These are phyloP conservation scores for Sinella curviseta DNA, from an alignment of 1,140 invertebrate species.

Conservation along the genomic window DNA sequence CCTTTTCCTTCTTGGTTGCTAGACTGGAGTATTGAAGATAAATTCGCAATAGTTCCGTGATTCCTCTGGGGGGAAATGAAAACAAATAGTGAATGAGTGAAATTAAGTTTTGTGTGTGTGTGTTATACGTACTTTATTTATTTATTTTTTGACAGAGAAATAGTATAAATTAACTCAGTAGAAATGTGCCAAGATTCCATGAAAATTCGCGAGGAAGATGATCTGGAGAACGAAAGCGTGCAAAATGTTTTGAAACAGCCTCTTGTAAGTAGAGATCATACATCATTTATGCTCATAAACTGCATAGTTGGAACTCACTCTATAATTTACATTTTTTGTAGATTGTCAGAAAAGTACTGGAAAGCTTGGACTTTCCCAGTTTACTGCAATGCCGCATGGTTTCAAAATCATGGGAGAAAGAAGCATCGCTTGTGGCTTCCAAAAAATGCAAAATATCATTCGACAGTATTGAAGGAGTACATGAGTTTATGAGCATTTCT, in stretches of 20 bases:
- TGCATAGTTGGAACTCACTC: too few relatives aligned
- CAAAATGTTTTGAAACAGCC: slow-evolving; percentile 14
- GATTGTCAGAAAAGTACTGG: slow-evolving; percentile 3
- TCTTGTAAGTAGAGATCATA: neutral
- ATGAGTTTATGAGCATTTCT: neutral
- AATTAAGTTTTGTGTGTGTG: too few relatives aligned
- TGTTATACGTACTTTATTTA: too few relatives aligned
- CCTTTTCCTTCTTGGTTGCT: too few relatives aligned
- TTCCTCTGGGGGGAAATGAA: too few relatives aligned
- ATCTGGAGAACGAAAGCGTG: slow-evolving; percentile 16
- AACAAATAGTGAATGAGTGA: neutral
- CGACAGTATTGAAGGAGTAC: neutral
- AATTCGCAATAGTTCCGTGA: too few relatives aligned
- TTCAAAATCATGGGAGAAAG: slow-evolving; percentile 4
- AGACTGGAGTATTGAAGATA: too few relatives aligned
- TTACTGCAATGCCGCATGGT: neutral
- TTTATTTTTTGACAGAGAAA: too few relatives aligned
- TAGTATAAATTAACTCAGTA: neutral
- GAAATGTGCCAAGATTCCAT: neutral
- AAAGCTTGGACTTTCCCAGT: slow-evolving; percentile 8
- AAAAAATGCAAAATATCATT: slow-evolving; percentile 11
- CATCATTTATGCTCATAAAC: slow-evolving; percentile 8
- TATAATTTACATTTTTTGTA: neutral
- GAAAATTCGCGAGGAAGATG: slow-evolving; percentile 17
- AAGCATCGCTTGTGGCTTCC: neutral